A percentile compares a stretch with the other conserved stretches of the same genome.
Evolutionary conservation across 2,888 invertebrate species (phyloP).

Genomic region (Xylophagus ater): DNA sequence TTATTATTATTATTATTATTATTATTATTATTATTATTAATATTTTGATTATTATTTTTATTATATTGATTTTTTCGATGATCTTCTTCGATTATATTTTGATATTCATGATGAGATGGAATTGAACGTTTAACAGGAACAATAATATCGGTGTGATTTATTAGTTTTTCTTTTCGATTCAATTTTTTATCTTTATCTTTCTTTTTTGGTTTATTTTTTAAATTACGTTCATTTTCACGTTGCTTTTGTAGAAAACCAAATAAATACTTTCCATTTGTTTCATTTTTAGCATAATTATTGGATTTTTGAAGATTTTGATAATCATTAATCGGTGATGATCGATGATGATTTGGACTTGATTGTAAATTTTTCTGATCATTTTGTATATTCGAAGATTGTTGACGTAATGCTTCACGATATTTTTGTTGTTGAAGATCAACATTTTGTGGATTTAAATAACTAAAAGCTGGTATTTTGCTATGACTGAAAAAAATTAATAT

Average conservation of each 20-base stretch:
- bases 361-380: conserved; percentile 6
- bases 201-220: conserved; percentile 17
- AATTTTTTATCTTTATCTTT: conserved; percentile 15
- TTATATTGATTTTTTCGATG: conserved; percentile 10
- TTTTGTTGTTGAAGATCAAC: conserved; percentile 5
- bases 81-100: conserved; percentile 18
- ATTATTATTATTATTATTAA: conserved; percentile 3
- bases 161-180: conserved; percentile 10
- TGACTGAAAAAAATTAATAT: conserved; percentile 13
- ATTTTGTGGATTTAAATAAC: conserved; percentile 16
- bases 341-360: conserved; percentile 2
- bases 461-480: conserved; percentile 18
- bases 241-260: conserved; percentile 18
- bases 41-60: conserved; percentile 2
- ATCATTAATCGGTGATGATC: conserved; percentile 4
- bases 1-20: conserved; percentile 2
- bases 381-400: conserved; percentile 9
- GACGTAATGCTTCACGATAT: conserved; percentile 12
- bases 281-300: conserved; percentile 3
- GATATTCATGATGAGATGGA: conserved; percentile 17
- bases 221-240: conserved; percentile 13
- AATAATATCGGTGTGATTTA: conserved; percentile 11
- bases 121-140: conserved; percentile 18
- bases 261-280: conserved; percentile 15
- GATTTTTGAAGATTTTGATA: conserved; percentile 1